Conservation (phyloP, 2,113 vertebrate species). For the Cottus gobio region DNA sequence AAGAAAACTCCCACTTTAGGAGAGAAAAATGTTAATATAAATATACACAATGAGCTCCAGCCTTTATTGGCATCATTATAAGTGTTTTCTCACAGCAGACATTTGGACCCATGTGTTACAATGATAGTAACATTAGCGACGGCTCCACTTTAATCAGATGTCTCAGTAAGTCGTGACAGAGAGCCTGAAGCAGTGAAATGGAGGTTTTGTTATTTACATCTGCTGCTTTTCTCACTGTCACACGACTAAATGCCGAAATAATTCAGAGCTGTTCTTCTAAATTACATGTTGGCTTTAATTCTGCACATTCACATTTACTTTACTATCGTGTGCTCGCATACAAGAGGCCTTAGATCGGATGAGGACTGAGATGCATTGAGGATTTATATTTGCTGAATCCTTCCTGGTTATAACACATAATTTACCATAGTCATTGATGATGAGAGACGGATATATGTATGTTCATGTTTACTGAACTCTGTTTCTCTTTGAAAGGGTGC, state of each 20-base stretch:
- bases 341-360: background rate
- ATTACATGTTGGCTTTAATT: background rate
- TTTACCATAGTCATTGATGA: background rate
- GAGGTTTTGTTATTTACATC: background rate
- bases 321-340: background rate
- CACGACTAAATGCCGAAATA: background rate
- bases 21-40: background rate
- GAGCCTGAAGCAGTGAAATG: background rate
- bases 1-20: background rate
- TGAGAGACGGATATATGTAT: no score
- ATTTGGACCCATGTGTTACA: background rate
- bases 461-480: conserved; percentile 24
- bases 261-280: background rate
- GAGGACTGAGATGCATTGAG: background rate
- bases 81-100: background rate
- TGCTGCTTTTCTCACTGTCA: background rate
- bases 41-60: background rate
- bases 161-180: background rate
- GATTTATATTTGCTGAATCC: background rate
- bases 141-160: background rate
- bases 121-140: background rate
- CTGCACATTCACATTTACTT: background rate
- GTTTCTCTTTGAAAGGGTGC: conserved; percentile 84
- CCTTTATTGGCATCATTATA: background rate
- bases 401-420: background rate